These are phyloP conservation scores for Propsilocerus akamusi DNA, from an alignment of 1,140 invertebrate genomes.

Conservation along the genomic window DNA sequence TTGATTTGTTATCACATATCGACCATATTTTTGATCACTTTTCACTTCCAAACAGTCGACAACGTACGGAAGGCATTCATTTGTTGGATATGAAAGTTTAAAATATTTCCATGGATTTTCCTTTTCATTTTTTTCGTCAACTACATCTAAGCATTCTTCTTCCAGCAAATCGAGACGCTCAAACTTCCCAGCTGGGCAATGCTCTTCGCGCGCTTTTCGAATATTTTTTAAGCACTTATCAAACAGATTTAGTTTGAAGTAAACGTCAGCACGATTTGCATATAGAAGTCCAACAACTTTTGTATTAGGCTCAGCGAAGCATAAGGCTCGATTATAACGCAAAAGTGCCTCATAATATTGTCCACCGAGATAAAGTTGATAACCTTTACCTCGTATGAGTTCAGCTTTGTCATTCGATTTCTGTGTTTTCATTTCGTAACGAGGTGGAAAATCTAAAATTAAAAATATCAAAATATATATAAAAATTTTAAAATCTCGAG, in stretches of 20 bases:
- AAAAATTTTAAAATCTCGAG: too few relatives aligned
- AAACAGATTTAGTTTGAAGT: constrained; percentile 40
- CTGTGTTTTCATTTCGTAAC: background rate
- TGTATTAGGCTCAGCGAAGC: constrained; percentile 30
- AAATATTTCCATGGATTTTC: constrained; percentile 15
- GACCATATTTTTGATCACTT: constrained; percentile 33
- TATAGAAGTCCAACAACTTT: constrained; percentile 38
- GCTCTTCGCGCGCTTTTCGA: constrained; percentile 25
- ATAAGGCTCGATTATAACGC: constrained; percentile 40
- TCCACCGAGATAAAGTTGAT: constrained; percentile 14
- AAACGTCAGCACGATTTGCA: constrained; percentile 50
- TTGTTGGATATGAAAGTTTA: constrained; percentile 22
- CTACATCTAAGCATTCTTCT: constrained; percentile 26
- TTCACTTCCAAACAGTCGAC: constrained; percentile 37
- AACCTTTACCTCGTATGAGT: background rate
- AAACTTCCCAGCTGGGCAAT: constrained; percentile 29
- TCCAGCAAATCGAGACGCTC: constrained; percentile 31
- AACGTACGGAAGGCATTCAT: constrained; percentile 32
- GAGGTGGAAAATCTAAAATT: too few relatives aligned
- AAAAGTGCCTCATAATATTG: constrained; percentile 30
- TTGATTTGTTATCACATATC: constrained; percentile 40
- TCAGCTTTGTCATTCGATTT: background rate
- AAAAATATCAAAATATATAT: too few relatives aligned
- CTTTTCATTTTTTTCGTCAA: constrained; percentile 14
- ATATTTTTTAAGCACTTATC: constrained; percentile 38